phyloP scores from a whole-genome alignment of 2,888 invertebrate genomes.

The Drosophila demipolita region DNA sequence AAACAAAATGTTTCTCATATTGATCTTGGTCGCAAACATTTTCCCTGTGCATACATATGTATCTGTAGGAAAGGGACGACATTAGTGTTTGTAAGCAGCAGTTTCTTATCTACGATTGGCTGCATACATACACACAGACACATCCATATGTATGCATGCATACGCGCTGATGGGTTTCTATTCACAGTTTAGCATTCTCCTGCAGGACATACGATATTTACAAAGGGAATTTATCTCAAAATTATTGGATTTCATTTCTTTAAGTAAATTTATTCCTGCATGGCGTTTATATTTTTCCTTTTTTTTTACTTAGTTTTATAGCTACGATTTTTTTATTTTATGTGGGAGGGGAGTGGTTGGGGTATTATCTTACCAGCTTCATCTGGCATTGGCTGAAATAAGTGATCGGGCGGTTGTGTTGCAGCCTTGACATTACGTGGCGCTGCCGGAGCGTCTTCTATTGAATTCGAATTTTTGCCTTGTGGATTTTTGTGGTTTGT shows the following conservation, averaged over 20 bases:
- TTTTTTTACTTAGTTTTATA: slow-evolving; percentile 9
- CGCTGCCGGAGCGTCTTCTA: slow-evolving; percentile 85
- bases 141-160: background rate
- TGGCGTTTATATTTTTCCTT: background rate
- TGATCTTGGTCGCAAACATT: no score
- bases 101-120: background rate
- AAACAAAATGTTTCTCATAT: background rate
- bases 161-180: background rate
- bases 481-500: slow-evolving; percentile 42
- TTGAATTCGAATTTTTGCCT: slow-evolving; percentile 83
- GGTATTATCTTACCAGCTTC: slow-evolving; percentile 88
- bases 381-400: slow-evolving; percentile 89
- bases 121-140: background rate
- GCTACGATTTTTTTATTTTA: slow-evolving; percentile 39
- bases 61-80: background rate
- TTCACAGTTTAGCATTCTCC: background rate
- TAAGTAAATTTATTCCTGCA: background rate
- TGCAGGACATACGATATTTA: background rate
- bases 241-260: background rate
- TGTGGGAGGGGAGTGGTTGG: background rate
- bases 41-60: background rate
- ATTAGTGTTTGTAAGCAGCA: background rate
- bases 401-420: slow-evolving; percentile 88
- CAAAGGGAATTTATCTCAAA: background rate
- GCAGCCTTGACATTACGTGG: slow-evolving; percentile 86